A percentile compares a stretch with the other conserved stretches of the same genome.
Conservation (phyloP, 2,888 invertebrate species). For the Chirona hameri region DNA sequence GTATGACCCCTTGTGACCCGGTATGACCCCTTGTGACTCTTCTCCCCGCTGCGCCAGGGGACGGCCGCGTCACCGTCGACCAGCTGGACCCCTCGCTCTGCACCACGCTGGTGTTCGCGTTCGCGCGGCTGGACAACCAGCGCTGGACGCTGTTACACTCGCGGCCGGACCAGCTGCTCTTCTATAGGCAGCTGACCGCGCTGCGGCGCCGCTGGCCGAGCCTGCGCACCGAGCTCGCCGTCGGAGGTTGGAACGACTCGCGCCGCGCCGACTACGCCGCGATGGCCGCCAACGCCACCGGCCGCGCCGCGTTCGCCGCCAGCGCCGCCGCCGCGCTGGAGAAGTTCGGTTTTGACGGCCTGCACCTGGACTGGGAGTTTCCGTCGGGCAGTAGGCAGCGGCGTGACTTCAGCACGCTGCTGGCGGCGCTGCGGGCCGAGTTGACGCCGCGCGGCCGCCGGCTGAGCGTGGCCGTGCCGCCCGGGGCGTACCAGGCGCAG, state of each 20-base stretch:
- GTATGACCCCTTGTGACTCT: too few relatives aligned
- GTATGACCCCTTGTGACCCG: too few relatives aligned
- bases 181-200: not conserved
- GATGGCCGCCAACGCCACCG: constrained; percentile 62
- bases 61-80: not conserved
- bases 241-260: constrained; percentile 96
- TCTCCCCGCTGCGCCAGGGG: not conserved
- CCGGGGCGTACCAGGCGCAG: constrained; percentile 85
- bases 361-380: constrained; percentile 92
- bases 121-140: not conserved
- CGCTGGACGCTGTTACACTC: not conserved
- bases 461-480: constrained; percentile 77
- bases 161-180: not conserved
- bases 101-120: not conserved
- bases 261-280: constrained; percentile 80
- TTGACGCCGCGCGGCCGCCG: constrained; percentile 53
- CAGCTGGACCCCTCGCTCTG: not conserved
- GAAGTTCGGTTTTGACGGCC: constrained; percentile 69
- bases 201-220: constrained; percentile 61
- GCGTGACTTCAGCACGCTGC: not conserved
- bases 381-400: constrained; percentile 55
- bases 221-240: constrained; percentile 68
- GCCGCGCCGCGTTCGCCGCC: constrained; percentile 66
- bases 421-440: not conserved
- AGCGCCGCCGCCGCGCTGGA: constrained; percentile 43